Percentiles rank a stretch among this genome's conserved stretches.
These are phyloP conservation scores for Chinchilla lanigera DNA, from an alignment of 2,113 vertebrate species.

Conservation along the genomic window DNA sequence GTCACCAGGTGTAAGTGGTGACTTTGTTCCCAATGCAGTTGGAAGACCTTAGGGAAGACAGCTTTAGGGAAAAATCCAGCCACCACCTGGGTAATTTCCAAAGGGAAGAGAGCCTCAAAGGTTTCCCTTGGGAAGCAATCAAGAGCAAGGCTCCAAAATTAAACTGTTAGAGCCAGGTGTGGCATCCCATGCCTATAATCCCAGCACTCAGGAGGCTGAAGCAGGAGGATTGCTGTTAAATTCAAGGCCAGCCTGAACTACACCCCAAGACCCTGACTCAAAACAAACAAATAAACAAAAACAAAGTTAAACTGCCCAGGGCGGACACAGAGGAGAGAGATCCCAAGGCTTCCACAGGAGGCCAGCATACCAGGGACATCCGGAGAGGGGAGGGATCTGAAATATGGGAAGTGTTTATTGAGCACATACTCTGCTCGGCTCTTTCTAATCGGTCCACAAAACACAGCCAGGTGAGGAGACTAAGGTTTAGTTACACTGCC, in stretches of 20 bases:
- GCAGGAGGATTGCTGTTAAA: neutral
- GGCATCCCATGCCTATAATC: neutral
- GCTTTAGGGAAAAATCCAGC: neutral
- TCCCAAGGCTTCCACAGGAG: no score
- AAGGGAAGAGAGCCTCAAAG: neutral
- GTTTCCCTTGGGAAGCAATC: neutral
- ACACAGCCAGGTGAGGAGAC: neutral
- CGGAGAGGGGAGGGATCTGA: no score
- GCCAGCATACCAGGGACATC: neutral
- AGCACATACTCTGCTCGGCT: neutral
- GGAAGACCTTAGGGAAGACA: neutral
- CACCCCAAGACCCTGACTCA: neutral
- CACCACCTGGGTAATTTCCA: no score
- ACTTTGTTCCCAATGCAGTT: neutral
- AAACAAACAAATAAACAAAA: neutral
- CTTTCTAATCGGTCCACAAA: neutral
- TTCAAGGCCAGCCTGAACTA: neutral
- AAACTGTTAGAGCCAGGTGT: neutral
- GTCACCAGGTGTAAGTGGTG: fast-evolving
- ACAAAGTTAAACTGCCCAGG: neutral
- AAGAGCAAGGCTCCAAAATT: neutral
- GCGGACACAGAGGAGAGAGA: neutral
- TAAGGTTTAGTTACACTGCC: neutral
- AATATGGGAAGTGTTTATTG: fast-evolving
- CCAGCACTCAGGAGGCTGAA: neutral